Conservation (phyloP, 2,113 vertebrate species). For the Leucosticte australis region DNA sequence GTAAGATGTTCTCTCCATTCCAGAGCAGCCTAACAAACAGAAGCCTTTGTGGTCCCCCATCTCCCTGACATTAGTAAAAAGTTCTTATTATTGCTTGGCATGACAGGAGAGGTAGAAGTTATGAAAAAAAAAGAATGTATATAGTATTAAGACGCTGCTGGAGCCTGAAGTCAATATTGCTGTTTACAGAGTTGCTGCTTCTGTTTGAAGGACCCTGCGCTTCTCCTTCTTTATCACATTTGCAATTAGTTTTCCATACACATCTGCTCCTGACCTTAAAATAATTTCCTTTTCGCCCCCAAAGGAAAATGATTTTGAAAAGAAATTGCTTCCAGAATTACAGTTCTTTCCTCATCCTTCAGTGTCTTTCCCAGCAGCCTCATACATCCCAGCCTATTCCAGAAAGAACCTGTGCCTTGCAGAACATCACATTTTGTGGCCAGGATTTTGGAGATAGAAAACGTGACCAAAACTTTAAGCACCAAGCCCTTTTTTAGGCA, state of each 20-base stretch:
- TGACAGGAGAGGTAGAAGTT: neutral
- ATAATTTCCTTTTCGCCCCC: neutral
- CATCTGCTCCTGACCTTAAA: slow-evolving; percentile 9
- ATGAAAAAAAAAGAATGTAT: neutral
- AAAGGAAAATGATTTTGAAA: neutral
- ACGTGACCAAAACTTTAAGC: neutral
- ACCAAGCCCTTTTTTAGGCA: neutral
- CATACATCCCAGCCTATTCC: neutral
- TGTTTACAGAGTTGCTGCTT: neutral
- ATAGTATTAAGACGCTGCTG: neutral
- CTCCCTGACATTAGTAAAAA: neutral
- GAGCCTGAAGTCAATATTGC: neutral
- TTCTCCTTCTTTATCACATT: neutral
- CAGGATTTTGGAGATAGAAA: neutral
- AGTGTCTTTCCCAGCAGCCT: neutral
- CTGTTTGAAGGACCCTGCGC: neutral
- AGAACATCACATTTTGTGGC: neutral
- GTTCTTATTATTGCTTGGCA: neutral
- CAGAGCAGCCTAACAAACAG: neutral
- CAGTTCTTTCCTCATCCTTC: neutral
- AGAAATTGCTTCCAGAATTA: slow-evolving; percentile 14
- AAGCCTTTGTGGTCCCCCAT: neutral
- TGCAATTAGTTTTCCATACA: slow-evolving; percentile 22
- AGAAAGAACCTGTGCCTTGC: neutral
- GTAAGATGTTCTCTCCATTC: neutral